Percentiles rank a stretch among this genome's conserved stretches.
These are phyloP conservation scores for Drosophila ananassae DNA, from an alignment of 1,140 invertebrate genomes.

Conservation along the genomic window DNA sequence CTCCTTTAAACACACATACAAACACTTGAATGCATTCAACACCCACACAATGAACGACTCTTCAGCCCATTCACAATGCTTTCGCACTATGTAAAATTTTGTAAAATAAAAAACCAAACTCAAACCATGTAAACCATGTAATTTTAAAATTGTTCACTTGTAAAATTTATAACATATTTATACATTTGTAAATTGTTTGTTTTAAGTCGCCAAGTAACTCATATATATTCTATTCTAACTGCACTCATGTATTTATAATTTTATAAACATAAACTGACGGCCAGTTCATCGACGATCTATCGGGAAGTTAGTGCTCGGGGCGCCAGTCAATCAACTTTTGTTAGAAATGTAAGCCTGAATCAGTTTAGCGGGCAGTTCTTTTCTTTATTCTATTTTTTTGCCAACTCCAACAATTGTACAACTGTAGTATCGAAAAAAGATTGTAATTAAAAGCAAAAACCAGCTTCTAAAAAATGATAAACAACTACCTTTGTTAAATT, in stretches of 20 bases:
- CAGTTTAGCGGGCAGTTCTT: constrained; percentile 43
- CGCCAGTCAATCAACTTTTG: constrained; percentile 38
- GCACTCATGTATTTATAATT: constrained; percentile 76
- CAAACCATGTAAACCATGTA: constrained; percentile 62
- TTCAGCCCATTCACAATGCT: constrained; percentile 75
- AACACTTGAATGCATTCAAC: constrained; percentile 35
- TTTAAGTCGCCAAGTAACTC: constrained; percentile 62
- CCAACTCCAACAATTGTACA: too few relatives aligned
- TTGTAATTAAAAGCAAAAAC: not conserved
- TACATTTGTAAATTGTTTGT: constrained; percentile 68
- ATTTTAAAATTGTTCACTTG: constrained; percentile 73
- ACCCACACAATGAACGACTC: constrained; percentile 50
- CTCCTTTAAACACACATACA: constrained; percentile 13
- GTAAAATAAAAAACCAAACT: constrained; percentile 64
- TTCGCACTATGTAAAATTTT: constrained; percentile 81
- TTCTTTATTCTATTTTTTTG: not conserved
- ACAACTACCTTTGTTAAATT: too few relatives aligned
- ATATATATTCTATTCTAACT: constrained; percentile 44
- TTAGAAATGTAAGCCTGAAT: constrained; percentile 61
- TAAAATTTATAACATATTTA: constrained; percentile 69
- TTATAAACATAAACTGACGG: constrained; percentile 37
- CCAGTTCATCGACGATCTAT: not conserved
- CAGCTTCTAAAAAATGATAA: not conserved
- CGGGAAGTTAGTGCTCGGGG: constrained; percentile 12
- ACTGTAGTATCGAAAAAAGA: not conserved